Conservation (phyloP, 2,888 invertebrate genomes). For the Hedya salicella region DNA sequence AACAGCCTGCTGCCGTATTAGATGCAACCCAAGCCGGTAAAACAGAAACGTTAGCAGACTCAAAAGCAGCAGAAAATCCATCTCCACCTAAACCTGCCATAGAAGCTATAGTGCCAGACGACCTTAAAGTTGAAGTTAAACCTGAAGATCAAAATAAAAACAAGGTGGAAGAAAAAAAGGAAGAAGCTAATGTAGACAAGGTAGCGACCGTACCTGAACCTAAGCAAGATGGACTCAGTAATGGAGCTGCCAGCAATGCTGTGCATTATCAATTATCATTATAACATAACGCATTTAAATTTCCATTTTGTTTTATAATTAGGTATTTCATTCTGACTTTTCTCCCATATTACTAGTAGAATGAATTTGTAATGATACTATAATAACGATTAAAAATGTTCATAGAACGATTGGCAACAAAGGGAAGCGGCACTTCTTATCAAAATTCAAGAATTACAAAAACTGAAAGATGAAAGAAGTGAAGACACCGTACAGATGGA, state of each 20-base stretch:
- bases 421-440: constrained; percentile 72
- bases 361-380: too few species aligned
- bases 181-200: constrained; percentile 6
- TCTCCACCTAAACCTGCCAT: neutral
- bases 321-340: too few species aligned
- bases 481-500: constrained; percentile 69
- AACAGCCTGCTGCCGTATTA: constrained; percentile 7
- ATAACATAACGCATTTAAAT: neutral
- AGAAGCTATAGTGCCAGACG: constrained; percentile 1
- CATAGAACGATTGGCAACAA: constrained; percentile 64
- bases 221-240: constrained; percentile 15
- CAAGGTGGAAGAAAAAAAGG: constrained; percentile 5
- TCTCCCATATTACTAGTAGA: too few species aligned
- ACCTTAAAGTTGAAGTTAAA: constrained; percentile 17
- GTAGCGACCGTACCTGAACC: constrained; percentile 10
- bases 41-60: constrained; percentile 14
- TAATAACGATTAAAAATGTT: neutral
- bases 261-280: too few species aligned
- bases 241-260: constrained; percentile 18
- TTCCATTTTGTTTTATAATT: too few species aligned
- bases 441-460: constrained; percentile 74
- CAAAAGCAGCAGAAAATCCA: constrained; percentile 2
- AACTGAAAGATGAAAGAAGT: constrained; percentile 65
- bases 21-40: neutral
- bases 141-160: too few species aligned